Percentiles rank a stretch among this genome's conserved stretches.
phyloP scores from a whole-genome alignment of 2,113 vertebrate genomes.

The Orycteropus afer region DNA sequence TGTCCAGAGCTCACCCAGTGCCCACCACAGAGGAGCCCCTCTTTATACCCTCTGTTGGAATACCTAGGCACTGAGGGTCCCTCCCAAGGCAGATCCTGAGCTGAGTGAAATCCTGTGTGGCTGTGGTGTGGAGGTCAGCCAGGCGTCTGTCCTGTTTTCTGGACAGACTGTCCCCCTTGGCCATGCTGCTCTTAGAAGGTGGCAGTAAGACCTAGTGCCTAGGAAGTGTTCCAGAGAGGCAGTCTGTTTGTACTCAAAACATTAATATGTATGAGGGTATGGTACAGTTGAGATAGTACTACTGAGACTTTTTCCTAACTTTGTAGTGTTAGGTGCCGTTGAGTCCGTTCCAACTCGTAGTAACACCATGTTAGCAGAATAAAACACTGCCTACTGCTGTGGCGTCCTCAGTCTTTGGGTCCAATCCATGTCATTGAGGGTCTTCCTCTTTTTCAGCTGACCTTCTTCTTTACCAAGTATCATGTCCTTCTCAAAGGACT shows the following conservation, averaged over 20 bases:
- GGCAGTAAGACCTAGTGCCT: not conserved
- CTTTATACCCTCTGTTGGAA: not conserved
- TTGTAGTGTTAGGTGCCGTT: not conserved
- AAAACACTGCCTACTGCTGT: too few relatives aligned
- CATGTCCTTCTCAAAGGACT: too few relatives aligned
- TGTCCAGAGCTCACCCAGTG: not conserved
- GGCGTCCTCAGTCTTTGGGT: too few relatives aligned
- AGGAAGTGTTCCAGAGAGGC: not conserved
- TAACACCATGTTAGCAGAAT: too few relatives aligned
- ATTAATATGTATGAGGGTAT: rapidly evolving
- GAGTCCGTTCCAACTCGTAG: too few relatives aligned
- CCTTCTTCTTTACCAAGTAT: too few relatives aligned
- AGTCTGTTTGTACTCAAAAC: not conserved
- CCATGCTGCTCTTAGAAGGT: rapidly evolving
- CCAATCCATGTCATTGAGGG: too few relatives aligned
- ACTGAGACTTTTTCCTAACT: not conserved
- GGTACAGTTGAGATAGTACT: not conserved
- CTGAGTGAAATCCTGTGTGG: not conserved
- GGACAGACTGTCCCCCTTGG: not conserved
- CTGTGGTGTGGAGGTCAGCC: not conserved
- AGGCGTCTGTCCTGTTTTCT: too few relatives aligned
- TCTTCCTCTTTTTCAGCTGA: too few relatives aligned
- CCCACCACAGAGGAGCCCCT: not conserved
- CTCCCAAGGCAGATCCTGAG: not conserved
- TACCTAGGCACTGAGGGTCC: not conserved